Evolutionary conservation across 1,140 invertebrate genomes (phyloP).

Genomic region (Drosophila watanabei): DNA sequence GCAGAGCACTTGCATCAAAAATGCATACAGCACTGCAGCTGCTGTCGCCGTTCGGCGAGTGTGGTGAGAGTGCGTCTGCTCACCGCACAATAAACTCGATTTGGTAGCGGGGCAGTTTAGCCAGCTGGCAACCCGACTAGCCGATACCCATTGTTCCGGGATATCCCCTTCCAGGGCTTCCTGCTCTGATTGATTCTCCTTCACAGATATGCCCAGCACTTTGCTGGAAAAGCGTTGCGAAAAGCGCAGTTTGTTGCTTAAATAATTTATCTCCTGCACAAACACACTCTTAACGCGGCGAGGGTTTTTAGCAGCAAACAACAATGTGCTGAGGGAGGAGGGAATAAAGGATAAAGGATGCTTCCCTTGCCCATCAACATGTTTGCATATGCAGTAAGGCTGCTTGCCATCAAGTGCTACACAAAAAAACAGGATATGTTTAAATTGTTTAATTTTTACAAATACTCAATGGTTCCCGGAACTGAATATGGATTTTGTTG

Average conservation of each 20-base stretch:
- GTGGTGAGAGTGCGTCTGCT: conserved; percentile 40
- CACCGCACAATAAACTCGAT: conserved; percentile 71
- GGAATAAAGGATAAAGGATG: background rate
- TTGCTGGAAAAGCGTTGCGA: conserved; percentile 10
- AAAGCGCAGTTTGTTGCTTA: conserved; percentile 75
- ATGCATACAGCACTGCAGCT: conserved; percentile 34
- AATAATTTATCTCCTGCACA: conserved; percentile 72
- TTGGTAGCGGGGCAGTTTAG: conserved; percentile 1
- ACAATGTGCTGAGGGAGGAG: conserved; percentile 3
- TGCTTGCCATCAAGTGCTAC: too few relatives aligned
- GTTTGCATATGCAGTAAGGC: conserved; percentile 50
- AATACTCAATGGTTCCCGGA: too few relatives aligned
- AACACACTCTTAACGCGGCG: conserved; percentile 29
- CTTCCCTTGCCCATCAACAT: conserved; percentile 23
- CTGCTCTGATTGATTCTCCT: conserved; percentile 28
- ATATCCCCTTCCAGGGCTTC: background rate
- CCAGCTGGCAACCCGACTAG: background rate
- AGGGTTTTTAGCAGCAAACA: conserved; percentile 27
- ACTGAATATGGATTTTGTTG: too few relatives aligned
- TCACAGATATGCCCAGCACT: background rate
- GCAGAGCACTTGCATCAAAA: conserved; percentile 36
- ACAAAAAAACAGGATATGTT: too few relatives aligned
- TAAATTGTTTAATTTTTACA: too few relatives aligned
- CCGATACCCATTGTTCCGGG: conserved; percentile 19
- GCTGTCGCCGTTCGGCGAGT: conserved; percentile 20